These are phyloP conservation scores for Scaptomyza graminum DNA, from an alignment of 1,140 invertebrate genomes.

Conservation along the genomic window DNA sequence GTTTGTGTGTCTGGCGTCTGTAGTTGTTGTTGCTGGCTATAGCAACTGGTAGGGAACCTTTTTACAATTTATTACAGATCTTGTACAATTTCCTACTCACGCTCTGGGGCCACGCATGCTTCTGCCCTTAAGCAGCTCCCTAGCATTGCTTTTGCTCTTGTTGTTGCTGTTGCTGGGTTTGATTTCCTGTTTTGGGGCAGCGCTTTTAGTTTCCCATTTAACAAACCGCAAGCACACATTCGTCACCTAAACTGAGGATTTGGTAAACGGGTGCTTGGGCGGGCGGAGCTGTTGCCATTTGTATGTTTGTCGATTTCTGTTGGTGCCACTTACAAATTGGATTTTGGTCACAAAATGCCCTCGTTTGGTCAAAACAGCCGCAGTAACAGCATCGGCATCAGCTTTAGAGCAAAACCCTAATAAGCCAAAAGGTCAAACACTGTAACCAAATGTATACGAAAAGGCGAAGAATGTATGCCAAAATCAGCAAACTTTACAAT, in stretches of 20 bases:
- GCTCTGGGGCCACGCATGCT: slow-evolving; percentile 26
- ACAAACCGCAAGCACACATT: slow-evolving; percentile 59
- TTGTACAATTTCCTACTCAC: slow-evolving; percentile 46
- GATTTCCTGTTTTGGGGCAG: slow-evolving; percentile 42
- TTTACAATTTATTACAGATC: slow-evolving; percentile 52
- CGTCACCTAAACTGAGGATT: slow-evolving; percentile 45
- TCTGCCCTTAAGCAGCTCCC: slow-evolving; percentile 36
- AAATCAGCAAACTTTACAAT: slow-evolving; percentile 24
- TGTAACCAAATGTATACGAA: slow-evolving; percentile 24
- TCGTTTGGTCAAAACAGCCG: slow-evolving; percentile 36
- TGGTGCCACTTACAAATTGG: slow-evolving; percentile 66
- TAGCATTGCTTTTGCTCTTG: slow-evolving; percentile 16
- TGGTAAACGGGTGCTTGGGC: background rate
- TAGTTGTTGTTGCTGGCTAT: background rate
- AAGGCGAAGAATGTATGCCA: slow-evolving; percentile 17
- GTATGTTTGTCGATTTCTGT: slow-evolving; percentile 49
- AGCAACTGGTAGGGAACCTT: slow-evolving; percentile 12
- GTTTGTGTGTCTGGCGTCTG: background rate
- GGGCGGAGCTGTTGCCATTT: slow-evolving; percentile 7
- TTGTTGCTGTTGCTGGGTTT: slow-evolving; percentile 21
- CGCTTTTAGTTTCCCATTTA: slow-evolving; percentile 60
- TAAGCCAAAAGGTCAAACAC: slow-evolving; percentile 62
- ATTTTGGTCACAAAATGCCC: slow-evolving; percentile 58
- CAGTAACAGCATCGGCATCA: slow-evolving; percentile 11
- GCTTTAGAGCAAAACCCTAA: slow-evolving; percentile 36